phyloP scores from a whole-genome alignment of 2,113 vertebrate species.

The Indicator indicator region DNA sequence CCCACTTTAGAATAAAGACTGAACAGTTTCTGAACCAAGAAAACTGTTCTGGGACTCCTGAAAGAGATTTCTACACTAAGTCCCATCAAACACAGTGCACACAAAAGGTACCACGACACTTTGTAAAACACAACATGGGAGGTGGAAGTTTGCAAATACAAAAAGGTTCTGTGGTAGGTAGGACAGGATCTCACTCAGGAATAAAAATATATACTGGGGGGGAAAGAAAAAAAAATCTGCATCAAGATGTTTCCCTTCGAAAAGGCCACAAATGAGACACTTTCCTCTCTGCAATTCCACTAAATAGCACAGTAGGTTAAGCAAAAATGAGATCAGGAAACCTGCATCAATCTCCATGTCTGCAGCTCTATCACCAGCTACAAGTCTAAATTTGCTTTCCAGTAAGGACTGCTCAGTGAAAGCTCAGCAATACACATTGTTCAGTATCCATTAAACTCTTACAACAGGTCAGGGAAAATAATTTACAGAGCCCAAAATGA shows the following conservation, averaged over 20 bases:
- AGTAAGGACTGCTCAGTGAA: neutral
- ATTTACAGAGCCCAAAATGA: neutral
- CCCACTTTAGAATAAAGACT: neutral
- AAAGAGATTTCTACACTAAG: neutral
- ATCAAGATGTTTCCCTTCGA: neutral
- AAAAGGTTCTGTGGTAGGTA: neutral
- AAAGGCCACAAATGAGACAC: neutral
- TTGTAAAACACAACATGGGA: neutral
- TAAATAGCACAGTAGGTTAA: neutral
- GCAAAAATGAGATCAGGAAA: slow-evolving; percentile 22
- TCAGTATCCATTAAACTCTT: neutral
- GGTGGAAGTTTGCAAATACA: neutral
- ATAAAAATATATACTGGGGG: neutral
- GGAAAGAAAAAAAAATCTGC: neutral
- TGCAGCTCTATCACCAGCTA: neutral
- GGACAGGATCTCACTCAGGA: neutral
- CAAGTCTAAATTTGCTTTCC: slow-evolving; percentile 1
- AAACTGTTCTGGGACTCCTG: neutral
- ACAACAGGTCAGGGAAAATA: neutral
- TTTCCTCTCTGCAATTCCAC: neutral
- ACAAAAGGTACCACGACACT: rapidly evolving
- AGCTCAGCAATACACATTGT: neutral
- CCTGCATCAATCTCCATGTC: neutral
- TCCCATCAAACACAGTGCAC: neutral
- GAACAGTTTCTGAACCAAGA: neutral